Conservation (phyloP, 2,888 invertebrate species). For the Drosophila antonietae region DNA sequence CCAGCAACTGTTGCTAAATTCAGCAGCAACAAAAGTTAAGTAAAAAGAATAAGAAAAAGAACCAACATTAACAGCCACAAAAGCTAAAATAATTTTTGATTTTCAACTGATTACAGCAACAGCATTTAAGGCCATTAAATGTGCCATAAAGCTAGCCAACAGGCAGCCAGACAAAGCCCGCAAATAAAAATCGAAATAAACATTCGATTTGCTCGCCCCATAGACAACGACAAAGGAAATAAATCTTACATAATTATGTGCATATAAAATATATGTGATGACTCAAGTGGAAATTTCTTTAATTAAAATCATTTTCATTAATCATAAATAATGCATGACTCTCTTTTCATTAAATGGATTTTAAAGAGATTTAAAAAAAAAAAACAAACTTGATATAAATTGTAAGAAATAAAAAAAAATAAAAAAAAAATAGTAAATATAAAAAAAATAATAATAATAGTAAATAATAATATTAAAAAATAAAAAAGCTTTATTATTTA, state of each 20-base stretch:
- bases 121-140: constrained; percentile 12
- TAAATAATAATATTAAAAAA: too few species aligned
- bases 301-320: constrained; percentile 7
- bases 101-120: constrained; percentile 16
- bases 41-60: neutral
- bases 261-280: neutral
- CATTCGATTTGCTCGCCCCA: neutral
- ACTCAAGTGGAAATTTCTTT: neutral
- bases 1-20: neutral
- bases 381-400: too few species aligned
- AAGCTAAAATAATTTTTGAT: constrained; percentile 11
- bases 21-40: neutral
- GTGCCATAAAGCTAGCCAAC: constrained; percentile 8
- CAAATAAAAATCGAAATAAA: constrained; percentile 14
- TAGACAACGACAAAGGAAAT: neutral
- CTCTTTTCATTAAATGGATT: neutral
- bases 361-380: neutral
- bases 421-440: too few species aligned
- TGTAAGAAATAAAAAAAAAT: too few species aligned
- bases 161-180: neutral
- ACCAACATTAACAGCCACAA: constrained; percentile 4
- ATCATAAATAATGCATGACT: neutral
- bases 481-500: too few species aligned
- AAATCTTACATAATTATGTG: neutral
- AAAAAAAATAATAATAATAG: too few species aligned